A percentile compares a stretch with the other conserved stretches of the same genome.
These are phyloP conservation scores for Reticulitermes speratus DNA, from an alignment of 1,140 invertebrate genomes.

Conservation along the genomic window DNA sequence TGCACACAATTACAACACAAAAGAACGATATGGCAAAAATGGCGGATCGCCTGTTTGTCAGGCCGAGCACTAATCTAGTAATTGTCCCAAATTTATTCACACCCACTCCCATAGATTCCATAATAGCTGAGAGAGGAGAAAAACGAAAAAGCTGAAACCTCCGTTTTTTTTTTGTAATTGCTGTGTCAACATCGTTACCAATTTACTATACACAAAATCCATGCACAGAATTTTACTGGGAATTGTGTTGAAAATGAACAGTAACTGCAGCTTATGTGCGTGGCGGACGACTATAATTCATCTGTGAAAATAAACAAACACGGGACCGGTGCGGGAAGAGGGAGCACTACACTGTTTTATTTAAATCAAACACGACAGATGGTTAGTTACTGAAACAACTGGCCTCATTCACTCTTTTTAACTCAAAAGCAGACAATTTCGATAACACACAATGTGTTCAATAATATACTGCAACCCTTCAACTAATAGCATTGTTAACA, in stretches of 20 bases:
- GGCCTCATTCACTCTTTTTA: neutral
- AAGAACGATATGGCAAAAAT: neutral
- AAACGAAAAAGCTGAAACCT: neutral
- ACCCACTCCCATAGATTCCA: neutral
- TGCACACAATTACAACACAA: neutral
- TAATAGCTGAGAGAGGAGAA: neutral
- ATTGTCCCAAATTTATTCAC: neutral
- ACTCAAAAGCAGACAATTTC: neutral
- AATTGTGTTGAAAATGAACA: neutral
- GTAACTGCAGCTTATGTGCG: neutral
- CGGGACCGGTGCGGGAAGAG: neutral
- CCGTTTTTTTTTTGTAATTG: neutral
- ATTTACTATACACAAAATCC: neutral
- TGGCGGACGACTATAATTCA: neutral
- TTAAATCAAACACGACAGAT: conserved; percentile 7
- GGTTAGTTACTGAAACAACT: neutral
- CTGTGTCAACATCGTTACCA: conserved; percentile 5
- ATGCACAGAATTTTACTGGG: neutral
- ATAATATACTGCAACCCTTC: neutral
- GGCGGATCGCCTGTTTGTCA: neutral
- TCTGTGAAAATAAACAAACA: conserved; percentile 2
- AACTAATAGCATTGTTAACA: no score
- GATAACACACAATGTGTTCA: neutral
- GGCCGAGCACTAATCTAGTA: neutral
- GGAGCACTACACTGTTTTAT: neutral